phyloP scores from a whole-genome alignment of 2,797 vertebrate genomes.

The Xiphophorus birchmanni region DNA sequence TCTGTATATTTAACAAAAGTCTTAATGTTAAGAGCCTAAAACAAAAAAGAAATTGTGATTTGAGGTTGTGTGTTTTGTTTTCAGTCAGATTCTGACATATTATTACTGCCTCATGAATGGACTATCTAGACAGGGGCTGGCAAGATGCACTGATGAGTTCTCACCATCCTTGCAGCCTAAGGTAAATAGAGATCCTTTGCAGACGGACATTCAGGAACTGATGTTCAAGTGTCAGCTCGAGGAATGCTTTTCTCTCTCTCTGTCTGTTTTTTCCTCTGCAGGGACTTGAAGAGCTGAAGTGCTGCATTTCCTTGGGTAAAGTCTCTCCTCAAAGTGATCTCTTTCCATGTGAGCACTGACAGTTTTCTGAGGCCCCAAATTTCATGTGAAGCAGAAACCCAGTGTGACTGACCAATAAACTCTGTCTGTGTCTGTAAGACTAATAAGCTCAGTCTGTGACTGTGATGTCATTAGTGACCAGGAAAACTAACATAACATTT shows the following conservation, averaged over 20 bases:
- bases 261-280: background rate
- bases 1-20: background rate
- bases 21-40: constrained; percentile 10
- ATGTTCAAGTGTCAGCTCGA: constrained; percentile 42
- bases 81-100: constrained; percentile 6
- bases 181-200: constrained; percentile 46
- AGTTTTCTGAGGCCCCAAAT: constrained; percentile 9
- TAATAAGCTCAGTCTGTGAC: background rate
- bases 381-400: constrained; percentile 12
- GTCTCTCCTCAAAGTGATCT: constrained; percentile 5
- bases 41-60: constrained; percentile 11
- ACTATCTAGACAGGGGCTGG: constrained; percentile 32
- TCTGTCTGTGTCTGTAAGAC: background rate
- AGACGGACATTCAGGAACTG: constrained; percentile 35
- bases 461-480: constrained; percentile 14
- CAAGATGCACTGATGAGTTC: constrained; percentile 65
- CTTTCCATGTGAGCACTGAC: constrained; percentile 5
- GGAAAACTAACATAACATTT: background rate
- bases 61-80: constrained; percentile 6
- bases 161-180: constrained; percentile 45
- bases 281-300: constrained; percentile 3
- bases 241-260: constrained; percentile 23
- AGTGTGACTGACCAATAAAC: background rate
- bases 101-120: constrained; percentile 35
- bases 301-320: constrained; percentile 4